Evolutionary conservation across 92 coral and sea anemone species (phyloP).

Genomic region (Anthopleura xanthogrammica): DNA sequence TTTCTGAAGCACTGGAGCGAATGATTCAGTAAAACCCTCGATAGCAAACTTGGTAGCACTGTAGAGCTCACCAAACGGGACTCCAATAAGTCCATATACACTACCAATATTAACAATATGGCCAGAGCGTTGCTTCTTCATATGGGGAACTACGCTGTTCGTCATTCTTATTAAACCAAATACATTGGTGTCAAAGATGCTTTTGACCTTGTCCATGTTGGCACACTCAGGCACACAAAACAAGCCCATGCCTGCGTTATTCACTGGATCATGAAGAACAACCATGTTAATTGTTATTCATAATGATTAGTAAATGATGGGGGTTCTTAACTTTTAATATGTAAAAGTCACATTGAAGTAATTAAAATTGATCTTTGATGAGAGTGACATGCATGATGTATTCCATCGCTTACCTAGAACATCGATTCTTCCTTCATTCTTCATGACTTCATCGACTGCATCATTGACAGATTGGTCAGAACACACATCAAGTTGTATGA

Average conservation of each 20-base stretch:
- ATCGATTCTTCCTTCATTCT: slow-evolving; percentile 70
- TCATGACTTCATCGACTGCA: slow-evolving; percentile 59
- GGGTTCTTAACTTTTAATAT: too few relatives aligned
- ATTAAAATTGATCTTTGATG: too few relatives aligned
- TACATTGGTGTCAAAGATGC: slow-evolving; percentile 72
- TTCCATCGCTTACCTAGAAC: slow-evolving; percentile 51
- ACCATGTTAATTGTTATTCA: too few relatives aligned
- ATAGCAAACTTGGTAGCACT: slow-evolving; percentile 85
- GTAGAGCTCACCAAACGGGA: slow-evolving; percentile 65
- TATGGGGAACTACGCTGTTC: slow-evolving; percentile 71
- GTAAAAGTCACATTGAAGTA: too few relatives aligned
- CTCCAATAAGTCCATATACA: slow-evolving; percentile 60
- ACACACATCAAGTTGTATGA: slow-evolving; percentile 73
- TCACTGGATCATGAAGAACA: slow-evolving; percentile 42
- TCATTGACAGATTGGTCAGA: slow-evolving; percentile 62
- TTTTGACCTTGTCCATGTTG: slow-evolving; percentile 47
- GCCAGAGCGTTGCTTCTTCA: slow-evolving; percentile 77
- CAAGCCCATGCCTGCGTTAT: slow-evolving; percentile 83
- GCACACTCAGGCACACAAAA: slow-evolving; percentile 68
- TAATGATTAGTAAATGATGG: too few relatives aligned
- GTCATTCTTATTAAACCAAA: slow-evolving; percentile 79
- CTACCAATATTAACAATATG: slow-evolving; percentile 75
- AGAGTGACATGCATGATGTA: too few relatives aligned
- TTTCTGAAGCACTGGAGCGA: slow-evolving; percentile 63
- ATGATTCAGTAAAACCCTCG: slow-evolving; percentile 75